Conservation (phyloP, 1,140 invertebrate genomes). For the Cydia fagiglandana region DNA sequence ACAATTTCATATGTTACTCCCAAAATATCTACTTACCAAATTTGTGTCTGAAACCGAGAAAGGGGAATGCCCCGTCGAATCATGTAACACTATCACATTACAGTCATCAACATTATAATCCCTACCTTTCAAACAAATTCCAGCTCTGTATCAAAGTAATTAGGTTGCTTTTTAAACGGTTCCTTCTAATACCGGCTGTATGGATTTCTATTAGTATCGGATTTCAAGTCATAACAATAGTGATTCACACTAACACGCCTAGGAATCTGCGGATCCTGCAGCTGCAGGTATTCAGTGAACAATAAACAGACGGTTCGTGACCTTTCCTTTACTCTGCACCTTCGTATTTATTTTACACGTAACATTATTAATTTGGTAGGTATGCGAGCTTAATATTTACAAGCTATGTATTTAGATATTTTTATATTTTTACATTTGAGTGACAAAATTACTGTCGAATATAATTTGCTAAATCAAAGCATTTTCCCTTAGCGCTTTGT, state of each 20-base stretch:
- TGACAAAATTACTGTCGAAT: too few species aligned
- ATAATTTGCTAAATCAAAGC: too few species aligned
- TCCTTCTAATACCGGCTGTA: background rate
- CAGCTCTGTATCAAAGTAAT: background rate
- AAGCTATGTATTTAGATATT: too few species aligned
- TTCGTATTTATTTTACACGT: background rate
- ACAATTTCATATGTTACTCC: too few species aligned
- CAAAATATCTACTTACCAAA: too few species aligned
- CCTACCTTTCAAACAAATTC: background rate
- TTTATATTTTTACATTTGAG: too few species aligned
- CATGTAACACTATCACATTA: conserved; percentile 32
- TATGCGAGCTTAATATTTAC: too few species aligned
- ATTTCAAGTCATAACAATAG: conserved; percentile 28
- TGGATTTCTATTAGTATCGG: conserved; percentile 7
- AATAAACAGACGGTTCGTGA: background rate
- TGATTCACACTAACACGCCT: conserved; percentile 17
- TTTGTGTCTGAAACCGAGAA: conserved; percentile 24
- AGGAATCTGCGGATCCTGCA: conserved; percentile 25
- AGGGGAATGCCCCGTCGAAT: conserved; percentile 54
- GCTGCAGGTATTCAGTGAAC: background rate
- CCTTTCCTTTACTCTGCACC: background rate
- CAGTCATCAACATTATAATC: background rate
- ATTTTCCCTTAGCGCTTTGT: too few species aligned
- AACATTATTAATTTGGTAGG: too few species aligned
- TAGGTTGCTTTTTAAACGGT: background rate